phyloP scores from a whole-genome alignment of 2,797 vertebrate genomes.

The Alfaro cultratus region DNA sequence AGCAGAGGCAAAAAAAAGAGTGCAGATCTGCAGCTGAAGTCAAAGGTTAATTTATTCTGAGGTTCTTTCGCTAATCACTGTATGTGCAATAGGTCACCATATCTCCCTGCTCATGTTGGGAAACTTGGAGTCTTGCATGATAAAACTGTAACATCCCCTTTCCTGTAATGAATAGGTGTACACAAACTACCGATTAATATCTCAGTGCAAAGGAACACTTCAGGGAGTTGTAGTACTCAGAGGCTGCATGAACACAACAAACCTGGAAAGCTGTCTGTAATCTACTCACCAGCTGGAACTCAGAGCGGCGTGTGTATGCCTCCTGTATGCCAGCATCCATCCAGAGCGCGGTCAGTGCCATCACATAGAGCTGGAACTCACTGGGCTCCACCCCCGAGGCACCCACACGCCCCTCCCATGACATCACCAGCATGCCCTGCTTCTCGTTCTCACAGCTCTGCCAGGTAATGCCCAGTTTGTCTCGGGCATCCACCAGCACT shows the following conservation, averaged over 20 bases:
- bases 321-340: conserved; percentile 88
- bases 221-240: neutral
- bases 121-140: neutral
- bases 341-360: conserved; percentile 89
- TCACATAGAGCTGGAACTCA: conserved; percentile 94
- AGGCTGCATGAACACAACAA: neutral
- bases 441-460: conserved; percentile 95
- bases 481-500: conserved; percentile 93
- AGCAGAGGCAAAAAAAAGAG: neutral
- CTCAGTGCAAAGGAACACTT: neutral
- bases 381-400: conserved; percentile 88
- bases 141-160: neutral
- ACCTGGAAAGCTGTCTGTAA: neutral
- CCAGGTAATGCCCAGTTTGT: conserved; percentile 95
- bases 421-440: conserved; percentile 97
- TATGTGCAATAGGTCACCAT: neutral
- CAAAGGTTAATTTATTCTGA: neutral
- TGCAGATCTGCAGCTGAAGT: neutral
- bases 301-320: conserved; percentile 90
- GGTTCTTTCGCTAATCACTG: neutral
- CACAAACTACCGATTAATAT: neutral
- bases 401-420: conserved; percentile 91
- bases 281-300: conserved; percentile 95
- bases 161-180: neutral
- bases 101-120: neutral